Conservation (phyloP, 2,888 invertebrate species). For the Odontocerum albicorne region DNA sequence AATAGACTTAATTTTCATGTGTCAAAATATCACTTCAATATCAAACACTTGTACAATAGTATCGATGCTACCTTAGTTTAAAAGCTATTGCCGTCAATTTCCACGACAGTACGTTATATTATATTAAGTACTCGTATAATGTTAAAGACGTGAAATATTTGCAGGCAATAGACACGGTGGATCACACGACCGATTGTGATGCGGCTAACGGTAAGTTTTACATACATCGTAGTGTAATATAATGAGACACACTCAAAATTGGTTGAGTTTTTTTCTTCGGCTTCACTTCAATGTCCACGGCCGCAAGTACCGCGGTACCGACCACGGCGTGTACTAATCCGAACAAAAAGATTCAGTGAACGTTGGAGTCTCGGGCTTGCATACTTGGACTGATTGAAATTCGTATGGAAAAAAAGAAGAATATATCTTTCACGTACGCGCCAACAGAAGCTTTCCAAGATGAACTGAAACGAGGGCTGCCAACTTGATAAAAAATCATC, state of each 20-base stretch:
- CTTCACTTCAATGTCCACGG: conserved; percentile 11
- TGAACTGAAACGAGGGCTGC: no score
- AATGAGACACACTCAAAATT: conserved; percentile 15
- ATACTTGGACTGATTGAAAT: conserved; percentile 27
- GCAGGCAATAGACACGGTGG: conserved; percentile 1
- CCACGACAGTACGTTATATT: no score
- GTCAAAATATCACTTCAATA: no score
- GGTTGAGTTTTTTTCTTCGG: no score
- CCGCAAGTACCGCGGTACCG: conserved; percentile 15
- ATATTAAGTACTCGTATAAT: no score
- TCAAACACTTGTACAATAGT: no score
- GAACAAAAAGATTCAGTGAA: conserved; percentile 22
- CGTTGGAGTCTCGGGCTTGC: conserved; percentile 16
- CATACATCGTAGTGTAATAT: neutral
- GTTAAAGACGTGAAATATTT: no score
- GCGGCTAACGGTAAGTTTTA: conserved; percentile 11
- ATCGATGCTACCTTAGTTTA: no score
- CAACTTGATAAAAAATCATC: no score
- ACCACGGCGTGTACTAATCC: conserved; percentile 27
- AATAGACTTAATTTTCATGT: no score
- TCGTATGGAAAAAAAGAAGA: conserved; percentile 14
- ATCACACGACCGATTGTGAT: conserved; percentile 10
- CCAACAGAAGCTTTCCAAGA: conserved; percentile 21
- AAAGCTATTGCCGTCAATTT: no score
- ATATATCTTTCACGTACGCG: conserved; percentile 21